Evolutionary conservation across 2,113 vertebrate species (phyloP).

Genomic region (Brachionichthys hirsutus): DNA sequence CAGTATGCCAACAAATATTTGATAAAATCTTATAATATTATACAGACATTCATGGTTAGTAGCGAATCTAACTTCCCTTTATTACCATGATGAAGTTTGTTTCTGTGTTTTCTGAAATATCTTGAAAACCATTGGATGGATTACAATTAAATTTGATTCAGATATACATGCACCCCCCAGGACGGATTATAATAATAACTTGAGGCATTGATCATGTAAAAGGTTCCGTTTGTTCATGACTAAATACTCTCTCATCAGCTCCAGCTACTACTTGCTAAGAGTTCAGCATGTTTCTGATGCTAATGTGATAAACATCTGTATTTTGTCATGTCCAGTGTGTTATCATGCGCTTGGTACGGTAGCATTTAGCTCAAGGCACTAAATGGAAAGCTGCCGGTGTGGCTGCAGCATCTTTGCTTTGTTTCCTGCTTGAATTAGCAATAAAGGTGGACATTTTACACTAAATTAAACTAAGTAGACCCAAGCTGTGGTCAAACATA

Average conservation of each 20-base stretch:
- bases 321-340: not conserved
- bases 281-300: too few relatives aligned
- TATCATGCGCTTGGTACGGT: not conserved
- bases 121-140: not conserved
- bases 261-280: not conserved
- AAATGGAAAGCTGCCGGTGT: not conserved
- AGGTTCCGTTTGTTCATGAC: too few relatives aligned
- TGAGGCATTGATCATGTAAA: too few relatives aligned
- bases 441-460: slow-evolving; percentile 1
- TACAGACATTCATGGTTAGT: too few relatives aligned
- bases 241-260: too few relatives aligned
- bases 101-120: not conserved
- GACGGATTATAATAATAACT: too few relatives aligned
- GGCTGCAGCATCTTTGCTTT: not conserved
- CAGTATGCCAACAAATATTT: not conserved
- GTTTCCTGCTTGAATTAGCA: slow-evolving; percentile 11
- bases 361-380: not conserved
- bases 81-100: too few relatives aligned
- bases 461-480: slow-evolving; percentile 3
- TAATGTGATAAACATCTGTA: too few relatives aligned
- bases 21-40: too few relatives aligned
- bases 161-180: too few relatives aligned
- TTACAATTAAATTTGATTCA: not conserved
- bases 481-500: slow-evolving; percentile 4
- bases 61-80: too few relatives aligned